Base-by-base conservation (phyloP, 1,140 invertebrate species). In the Scaptomyza montana region DNA sequence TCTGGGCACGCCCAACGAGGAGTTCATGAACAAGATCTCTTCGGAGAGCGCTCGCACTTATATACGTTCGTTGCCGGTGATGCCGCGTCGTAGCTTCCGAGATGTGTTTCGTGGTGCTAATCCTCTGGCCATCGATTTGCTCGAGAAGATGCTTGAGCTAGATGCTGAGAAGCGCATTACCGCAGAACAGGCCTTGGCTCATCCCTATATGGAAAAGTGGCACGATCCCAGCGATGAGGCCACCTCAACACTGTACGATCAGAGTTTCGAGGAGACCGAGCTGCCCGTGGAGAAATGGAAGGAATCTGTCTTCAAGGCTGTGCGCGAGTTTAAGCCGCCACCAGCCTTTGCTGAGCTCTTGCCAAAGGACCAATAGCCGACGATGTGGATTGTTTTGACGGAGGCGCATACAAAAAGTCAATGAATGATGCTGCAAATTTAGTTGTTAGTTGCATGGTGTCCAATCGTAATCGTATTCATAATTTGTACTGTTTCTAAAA, bases 211-310 rank as follows among this genome's bases (percentile, higher is more conserved):
- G 50, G 93, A 95, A 30, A 96, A 98, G 90, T 99, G 99, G 93
- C 96, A 97, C 16, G 98, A 99, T 93, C 97, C 98, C 2, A 95
- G 94, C 30, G 98, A 99, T 92, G 98, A 99, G 93, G 98, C 98
- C 1, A 93, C 94, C 19, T 97, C 97, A 8, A 94, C 95, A 39
- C 94, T 96, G 3, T 99, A 98, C 92, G 98, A 99, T 93, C 96
- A 99, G 93, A 98, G 96, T 86, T 99, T 98, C 92, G 98, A 99
- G 93, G 97, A 98, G 80, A 97, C 97, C 95, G 97, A 99, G 79
- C 93, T 98, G 47, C 94, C 97, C n/a, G 96, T 98, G 13, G 96
- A 97, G 89, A 96, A 97, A 91, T 99, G 98, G 98, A 98, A 97
- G 95, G 96, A 96, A 81, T 92, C 96, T 43, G 96, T 97, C 6